Conservation (phyloP, 23 tunicate species). For the Halocynthia aurantium region DNA sequence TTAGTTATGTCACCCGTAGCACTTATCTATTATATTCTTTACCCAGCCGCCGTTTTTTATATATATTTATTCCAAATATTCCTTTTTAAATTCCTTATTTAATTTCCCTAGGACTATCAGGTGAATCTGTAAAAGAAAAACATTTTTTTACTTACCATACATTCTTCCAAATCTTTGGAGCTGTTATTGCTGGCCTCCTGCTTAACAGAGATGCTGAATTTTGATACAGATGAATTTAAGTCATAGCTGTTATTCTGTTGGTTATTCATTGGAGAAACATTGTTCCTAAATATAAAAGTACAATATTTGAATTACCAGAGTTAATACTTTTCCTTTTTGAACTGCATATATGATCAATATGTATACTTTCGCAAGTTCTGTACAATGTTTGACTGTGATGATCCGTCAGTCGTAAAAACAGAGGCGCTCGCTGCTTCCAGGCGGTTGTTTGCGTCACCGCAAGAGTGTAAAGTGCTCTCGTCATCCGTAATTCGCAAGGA, state of each 20-base stretch:
- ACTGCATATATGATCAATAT: background rate
- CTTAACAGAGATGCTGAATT: background rate
- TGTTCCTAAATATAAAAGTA: background rate
- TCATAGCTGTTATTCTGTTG: background rate
- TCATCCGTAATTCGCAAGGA: background rate
- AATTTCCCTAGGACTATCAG: too few relatives aligned
- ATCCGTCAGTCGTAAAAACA: background rate
- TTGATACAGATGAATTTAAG: background rate
- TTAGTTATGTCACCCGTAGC: too few relatives aligned
- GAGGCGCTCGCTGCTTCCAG: background rate
- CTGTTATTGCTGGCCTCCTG: constrained; percentile 33
- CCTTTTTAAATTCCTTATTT: too few relatives aligned
- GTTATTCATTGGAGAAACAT: constrained; percentile 9
- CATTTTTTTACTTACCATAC: constrained; percentile 47
- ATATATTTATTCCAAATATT: too few relatives aligned
- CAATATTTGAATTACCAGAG: too few relatives aligned
- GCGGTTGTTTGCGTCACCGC: constrained; percentile 9
- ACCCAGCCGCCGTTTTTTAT: too few relatives aligned
- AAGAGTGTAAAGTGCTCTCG: background rate
- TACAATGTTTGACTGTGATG: background rate
- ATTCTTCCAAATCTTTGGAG: constrained; percentile 44
- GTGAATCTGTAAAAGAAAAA: too few relatives aligned
- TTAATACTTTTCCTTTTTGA: too few relatives aligned
- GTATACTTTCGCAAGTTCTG: background rate
- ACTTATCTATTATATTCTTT: too few relatives aligned